Evolutionary conservation across 2,888 invertebrate genomes (phyloP).

Genomic region (Tricholauxania praeusta): DNA sequence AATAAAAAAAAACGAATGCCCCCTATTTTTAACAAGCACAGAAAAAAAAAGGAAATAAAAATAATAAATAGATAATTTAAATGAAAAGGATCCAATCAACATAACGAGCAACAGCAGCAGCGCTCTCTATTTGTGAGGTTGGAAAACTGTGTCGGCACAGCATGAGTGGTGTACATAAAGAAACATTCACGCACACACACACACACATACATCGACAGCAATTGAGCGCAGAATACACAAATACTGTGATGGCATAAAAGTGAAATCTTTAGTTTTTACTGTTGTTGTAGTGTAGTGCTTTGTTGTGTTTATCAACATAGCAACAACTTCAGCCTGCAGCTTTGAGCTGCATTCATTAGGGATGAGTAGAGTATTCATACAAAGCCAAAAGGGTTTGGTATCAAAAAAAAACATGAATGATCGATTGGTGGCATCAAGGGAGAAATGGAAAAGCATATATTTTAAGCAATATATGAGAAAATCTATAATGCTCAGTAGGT

Average conservation of each 20-base stretch:
- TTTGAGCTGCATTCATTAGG: too few species aligned
- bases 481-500: too few species aligned
- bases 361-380: too few species aligned
- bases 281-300: slow-evolving; percentile 6
- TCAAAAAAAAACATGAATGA: too few species aligned
- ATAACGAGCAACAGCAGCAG: slow-evolving; percentile 34
- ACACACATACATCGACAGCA: slow-evolving; percentile 24
- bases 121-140: slow-evolving; percentile 22
- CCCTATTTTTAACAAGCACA: neutral
- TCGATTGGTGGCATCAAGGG: too few species aligned
- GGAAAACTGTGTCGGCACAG: slow-evolving; percentile 46
- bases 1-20: too few species aligned
- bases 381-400: too few species aligned
- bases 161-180: slow-evolving; percentile 28
- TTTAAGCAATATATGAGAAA: too few species aligned
- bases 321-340: slow-evolving; percentile 8
- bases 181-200: slow-evolving; percentile 10
- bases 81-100: slow-evolving; percentile 42
- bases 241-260: neutral
- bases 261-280: neutral
- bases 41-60: neutral
- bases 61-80: slow-evolving; percentile 16
- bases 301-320: slow-evolving; percentile 8
- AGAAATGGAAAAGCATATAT: too few species aligned
- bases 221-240: slow-evolving; percentile 20